Conservation (phyloP, 1,140 invertebrate genomes). For the Drosophila kikkawai region DNA sequence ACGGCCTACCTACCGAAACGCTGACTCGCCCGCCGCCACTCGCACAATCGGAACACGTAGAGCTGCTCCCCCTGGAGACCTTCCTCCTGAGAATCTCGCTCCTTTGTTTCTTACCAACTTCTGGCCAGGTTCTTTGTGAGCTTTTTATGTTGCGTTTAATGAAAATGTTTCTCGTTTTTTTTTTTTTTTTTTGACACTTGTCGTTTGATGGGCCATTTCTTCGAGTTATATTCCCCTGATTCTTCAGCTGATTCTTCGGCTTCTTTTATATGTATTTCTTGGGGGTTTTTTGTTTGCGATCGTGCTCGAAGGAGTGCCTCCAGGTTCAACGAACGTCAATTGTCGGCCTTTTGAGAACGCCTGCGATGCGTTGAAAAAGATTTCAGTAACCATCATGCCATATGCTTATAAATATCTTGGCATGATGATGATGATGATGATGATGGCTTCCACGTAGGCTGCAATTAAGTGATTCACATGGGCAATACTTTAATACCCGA, state of each 20-base stretch:
- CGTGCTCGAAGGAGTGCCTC: conserved; percentile 55
- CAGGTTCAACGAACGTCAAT: conserved; percentile 61
- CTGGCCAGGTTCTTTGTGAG: conserved; percentile 3
- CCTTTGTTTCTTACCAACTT: conserved; percentile 16
- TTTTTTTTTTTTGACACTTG: conserved; percentile 8
- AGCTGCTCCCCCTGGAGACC: not conserved
- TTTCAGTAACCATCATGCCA: conserved; percentile 26
- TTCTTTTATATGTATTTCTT: not conserved
- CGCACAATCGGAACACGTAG: conserved; percentile 69
- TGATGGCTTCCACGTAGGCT: conserved; percentile 65
- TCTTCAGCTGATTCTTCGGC: not conserved
- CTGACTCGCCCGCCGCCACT: conserved; percentile 28
- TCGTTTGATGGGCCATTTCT: conserved; percentile 4
- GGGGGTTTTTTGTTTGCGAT: conserved; percentile 5
- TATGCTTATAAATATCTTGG: conserved; percentile 26
- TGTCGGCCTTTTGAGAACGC: conserved; percentile 33
- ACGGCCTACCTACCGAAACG: not conserved
- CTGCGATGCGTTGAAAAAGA: conserved; percentile 20
- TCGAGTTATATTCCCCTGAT: not conserved
- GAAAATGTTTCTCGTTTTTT: conserved; percentile 26
- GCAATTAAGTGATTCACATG: conserved; percentile 71
- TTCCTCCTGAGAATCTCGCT: not conserved
- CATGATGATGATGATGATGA: not conserved
- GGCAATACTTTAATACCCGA: conserved; percentile 41
- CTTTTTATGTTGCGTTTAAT: conserved; percentile 36